Evolutionary conservation across 2,888 invertebrate species (phyloP), one percentile per base, ranked within the genome.

Genomic region (Nemotelus pantherinus): DNA sequence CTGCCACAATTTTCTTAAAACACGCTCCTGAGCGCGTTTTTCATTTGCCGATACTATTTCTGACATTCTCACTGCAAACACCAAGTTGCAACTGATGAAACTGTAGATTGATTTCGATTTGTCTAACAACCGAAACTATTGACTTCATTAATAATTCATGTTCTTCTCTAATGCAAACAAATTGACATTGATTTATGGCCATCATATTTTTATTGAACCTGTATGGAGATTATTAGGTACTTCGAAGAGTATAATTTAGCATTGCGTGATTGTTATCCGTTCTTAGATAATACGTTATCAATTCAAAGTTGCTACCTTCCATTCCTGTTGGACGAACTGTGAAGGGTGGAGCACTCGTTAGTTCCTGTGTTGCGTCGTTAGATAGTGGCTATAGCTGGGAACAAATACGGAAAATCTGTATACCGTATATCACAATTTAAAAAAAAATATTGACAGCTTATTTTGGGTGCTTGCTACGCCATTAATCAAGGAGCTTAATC

Each of bases 1-100:
- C 70, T 77, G 79, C 63, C 74, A 77, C 48, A 77, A 64, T 47
- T 58, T 55, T 9, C 79, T 74, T 9, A 58, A 47, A 43, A 70
- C 67, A 9, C 79, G 77, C 10, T 70, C 60, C 3, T 72, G 67
- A 9, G 48, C 72, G 6, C 79, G n/a, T 77, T 77, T 63, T 5
- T 50, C 60, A 45, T 50, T 65, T 3, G 70, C 39, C 53, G 68
- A 53, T 41, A 77, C 77, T 5, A 65, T 6, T 25, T 39, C 47
- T 79, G 77, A 79, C 77, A 39, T 70, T 43, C n/a, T n/a, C 2
- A 50, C 9, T 10, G 50, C n/a, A 3, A 2, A 50, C 10, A n/a
- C 39, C 55, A 7, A 45, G 47, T 25, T 44, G 9, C n/a, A 5
- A 39, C 10, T 3, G 3, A 55, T 10, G 43, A 41, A 2, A 7